These are phyloP conservation scores for Delia radicum DNA, from an alignment of 1,140 invertebrate species.

Conservation along the genomic window DNA sequence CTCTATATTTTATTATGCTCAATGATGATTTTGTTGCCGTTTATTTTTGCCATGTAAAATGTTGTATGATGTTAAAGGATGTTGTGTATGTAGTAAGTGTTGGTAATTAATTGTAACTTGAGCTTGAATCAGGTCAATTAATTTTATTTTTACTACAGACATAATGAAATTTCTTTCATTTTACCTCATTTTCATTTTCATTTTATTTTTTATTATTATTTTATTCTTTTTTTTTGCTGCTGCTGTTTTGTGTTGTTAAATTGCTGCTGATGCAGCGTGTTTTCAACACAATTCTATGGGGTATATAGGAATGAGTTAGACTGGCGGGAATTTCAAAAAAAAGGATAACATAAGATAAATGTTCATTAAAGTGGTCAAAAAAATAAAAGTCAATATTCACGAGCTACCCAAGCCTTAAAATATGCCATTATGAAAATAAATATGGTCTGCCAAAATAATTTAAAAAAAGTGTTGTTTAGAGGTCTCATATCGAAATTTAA, in stretches of 20 bases:
- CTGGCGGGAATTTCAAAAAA: too few species aligned
- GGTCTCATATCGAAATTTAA: too few species aligned
- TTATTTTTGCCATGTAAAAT: not conserved
- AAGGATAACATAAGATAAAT: too few species aligned
- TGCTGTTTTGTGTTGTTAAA: not conserved
- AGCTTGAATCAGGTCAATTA: slow-evolving; percentile 53
- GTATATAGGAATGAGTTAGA: too few species aligned
- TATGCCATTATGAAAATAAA: too few species aligned
- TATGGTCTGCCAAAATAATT: too few species aligned
- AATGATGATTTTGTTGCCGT: not conserved
- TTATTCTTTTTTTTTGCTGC: not conserved
- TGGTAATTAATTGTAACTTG: slow-evolving; percentile 52
- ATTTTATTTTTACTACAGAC: slow-evolving; percentile 33
- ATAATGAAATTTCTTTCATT: not conserved
- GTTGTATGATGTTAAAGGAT: not conserved
- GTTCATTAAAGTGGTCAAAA: too few species aligned
- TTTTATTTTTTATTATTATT: too few species aligned
- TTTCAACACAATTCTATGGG: not conserved
- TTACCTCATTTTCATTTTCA: not conserved
- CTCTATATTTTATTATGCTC: not conserved
- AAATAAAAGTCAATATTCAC: too few species aligned
- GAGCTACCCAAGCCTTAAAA: too few species aligned
- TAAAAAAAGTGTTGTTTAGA: too few species aligned
- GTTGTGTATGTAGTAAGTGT: slow-evolving; percentile 12
- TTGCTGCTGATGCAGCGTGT: not conserved